A percentile compares a stretch with the other conserved stretches of the same genome.
Conservation (phyloP, 2,888 invertebrate genomes). For the Synanthedon andrenaeformis region DNA sequence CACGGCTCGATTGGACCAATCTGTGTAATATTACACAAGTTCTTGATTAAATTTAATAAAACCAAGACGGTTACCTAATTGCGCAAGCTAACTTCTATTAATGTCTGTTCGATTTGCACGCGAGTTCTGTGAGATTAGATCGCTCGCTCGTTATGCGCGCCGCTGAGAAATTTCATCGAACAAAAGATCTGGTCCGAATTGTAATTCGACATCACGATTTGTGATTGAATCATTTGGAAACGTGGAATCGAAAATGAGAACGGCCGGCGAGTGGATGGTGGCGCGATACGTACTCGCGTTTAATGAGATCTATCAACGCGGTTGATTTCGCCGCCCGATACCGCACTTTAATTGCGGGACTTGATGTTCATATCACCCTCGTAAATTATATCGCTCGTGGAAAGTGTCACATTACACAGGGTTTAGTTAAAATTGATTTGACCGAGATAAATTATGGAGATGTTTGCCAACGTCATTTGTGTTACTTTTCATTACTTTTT, state of each 20-base stretch:
- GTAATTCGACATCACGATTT: constrained; percentile 26
- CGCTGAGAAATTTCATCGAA: constrained; percentile 15
- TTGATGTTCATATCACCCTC: constrained; percentile 40
- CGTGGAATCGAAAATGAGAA: constrained; percentile 33
- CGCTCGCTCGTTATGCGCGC: constrained; percentile 26
- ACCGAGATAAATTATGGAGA: constrained; percentile 8
- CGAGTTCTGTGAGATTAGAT: constrained; percentile 38
- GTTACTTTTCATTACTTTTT: neutral
- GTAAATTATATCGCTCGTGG: constrained; percentile 21
- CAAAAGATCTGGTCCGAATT: constrained; percentile 24
- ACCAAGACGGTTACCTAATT: constrained; percentile 67
- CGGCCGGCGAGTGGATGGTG: constrained; percentile 24
- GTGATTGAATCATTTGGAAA: constrained; percentile 42
- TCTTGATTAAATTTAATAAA: constrained; percentile 72
- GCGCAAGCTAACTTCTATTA: constrained; percentile 61
- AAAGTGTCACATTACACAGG: neutral
- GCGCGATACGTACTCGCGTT: constrained; percentile 25
- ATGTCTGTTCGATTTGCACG: constrained; percentile 61
- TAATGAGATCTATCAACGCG: constrained; percentile 52
- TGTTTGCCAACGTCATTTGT: constrained; percentile 5
- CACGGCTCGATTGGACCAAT: constrained; percentile 64
- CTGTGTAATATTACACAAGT: constrained; percentile 69
- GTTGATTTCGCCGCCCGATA: constrained; percentile 39
- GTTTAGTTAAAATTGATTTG: neutral
- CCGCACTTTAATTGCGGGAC: constrained; percentile 32